These are phyloP conservation scores for Sialis lutaria DNA, from an alignment of 2,888 invertebrate genomes.

Conservation along the genomic window DNA sequence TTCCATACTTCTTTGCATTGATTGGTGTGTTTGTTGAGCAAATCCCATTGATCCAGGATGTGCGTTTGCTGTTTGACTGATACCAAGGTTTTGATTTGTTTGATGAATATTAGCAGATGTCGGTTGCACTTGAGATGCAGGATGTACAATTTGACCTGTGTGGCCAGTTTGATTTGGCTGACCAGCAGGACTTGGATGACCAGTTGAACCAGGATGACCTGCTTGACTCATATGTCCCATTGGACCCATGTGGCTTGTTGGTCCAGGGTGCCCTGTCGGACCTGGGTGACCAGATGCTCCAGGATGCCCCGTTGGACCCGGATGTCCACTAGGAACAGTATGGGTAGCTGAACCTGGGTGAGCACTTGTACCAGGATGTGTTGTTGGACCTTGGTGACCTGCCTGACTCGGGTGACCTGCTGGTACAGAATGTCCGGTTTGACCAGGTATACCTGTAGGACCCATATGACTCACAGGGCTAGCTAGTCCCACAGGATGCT, in stretches of 20 bases:
- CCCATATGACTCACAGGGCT: slow-evolving; percentile 6
- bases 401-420: background rate
- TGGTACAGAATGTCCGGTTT: slow-evolving; percentile 4
- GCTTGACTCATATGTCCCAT: slow-evolving; percentile 6
- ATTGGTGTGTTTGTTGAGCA: slow-evolving; percentile 15
- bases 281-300: no score
- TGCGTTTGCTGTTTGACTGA: slow-evolving; percentile 4
- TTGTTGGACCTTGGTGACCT: slow-evolving; percentile 2
- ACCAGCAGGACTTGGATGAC: slow-evolving; percentile 9
- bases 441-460: slow-evolving; percentile 3
- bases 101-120: slow-evolving; percentile 14
- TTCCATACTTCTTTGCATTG: slow-evolving; percentile 29
- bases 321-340: background rate
- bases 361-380: slow-evolving; percentile 7
- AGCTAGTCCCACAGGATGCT: slow-evolving; percentile 19
- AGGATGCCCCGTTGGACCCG: no score
- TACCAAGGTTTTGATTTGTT: slow-evolving; percentile 16
- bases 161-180: slow-evolving; percentile 7
- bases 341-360: slow-evolving; percentile 8
- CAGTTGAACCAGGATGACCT: slow-evolving; percentile 9
- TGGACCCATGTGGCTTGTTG: slow-evolving; percentile 4
- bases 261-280: no score
- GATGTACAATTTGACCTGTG: background rate
- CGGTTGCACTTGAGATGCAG: slow-evolving; percentile 3
- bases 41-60: slow-evolving; percentile 19